These are phyloP conservation scores for Lichenostomus cassidix DNA, from an alignment of 2,113 vertebrate genomes.

Conservation along the genomic window DNA sequence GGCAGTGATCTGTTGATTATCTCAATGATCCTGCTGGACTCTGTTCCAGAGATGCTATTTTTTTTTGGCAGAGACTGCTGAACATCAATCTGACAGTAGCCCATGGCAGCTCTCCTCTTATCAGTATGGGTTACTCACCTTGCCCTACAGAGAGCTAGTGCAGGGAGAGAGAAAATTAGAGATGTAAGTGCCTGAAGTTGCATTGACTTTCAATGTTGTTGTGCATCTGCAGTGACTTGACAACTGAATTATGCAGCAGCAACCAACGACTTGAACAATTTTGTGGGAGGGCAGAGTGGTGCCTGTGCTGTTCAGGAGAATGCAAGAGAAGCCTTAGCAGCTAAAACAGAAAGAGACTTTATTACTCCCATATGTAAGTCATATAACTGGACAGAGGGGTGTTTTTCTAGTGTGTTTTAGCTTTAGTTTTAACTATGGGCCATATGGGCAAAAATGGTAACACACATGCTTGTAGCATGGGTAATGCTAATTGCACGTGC, in stretches of 20 bases:
- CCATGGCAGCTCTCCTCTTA: not conserved
- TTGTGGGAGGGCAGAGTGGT: not conserved
- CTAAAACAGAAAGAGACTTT: not conserved
- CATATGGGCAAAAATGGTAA: not conserved
- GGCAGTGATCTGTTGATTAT: not conserved
- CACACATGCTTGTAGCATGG: not conserved
- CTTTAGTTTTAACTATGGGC: not conserved
- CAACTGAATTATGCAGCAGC: not conserved
- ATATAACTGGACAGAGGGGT: not conserved
- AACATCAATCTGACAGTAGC: not conserved
- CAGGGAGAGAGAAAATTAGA: not conserved
- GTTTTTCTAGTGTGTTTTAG: not conserved
- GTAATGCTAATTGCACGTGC: not conserved
- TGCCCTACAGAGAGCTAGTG: not conserved
- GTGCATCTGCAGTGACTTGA: not conserved
- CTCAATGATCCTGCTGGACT: not conserved
- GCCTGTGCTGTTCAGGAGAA: not conserved
- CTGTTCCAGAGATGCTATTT: not conserved
- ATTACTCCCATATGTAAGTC: not conserved
- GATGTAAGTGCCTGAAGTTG: not conserved
- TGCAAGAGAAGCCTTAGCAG: not conserved
- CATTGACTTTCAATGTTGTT: not conserved
- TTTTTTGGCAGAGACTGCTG: not conserved
- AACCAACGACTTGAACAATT: not conserved
- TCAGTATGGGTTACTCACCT: not conserved